These are phyloP conservation scores for Calameuta filiformis DNA, from an alignment of 2,888 invertebrate species.

Conservation along the genomic window DNA sequence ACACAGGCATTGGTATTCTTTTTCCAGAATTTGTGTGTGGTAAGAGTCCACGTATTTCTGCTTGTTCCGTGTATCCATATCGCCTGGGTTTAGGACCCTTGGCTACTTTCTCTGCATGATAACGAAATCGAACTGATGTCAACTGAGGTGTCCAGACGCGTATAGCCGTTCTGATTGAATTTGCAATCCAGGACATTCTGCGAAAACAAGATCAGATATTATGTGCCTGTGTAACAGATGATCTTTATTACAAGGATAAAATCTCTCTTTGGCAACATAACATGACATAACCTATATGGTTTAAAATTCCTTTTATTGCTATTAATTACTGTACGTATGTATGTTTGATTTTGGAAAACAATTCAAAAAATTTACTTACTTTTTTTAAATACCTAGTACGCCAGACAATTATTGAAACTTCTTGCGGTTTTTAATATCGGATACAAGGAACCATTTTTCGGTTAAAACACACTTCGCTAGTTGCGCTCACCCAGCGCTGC, in stretches of 20 bases:
- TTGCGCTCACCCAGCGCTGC: background rate
- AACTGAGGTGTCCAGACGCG: constrained; percentile 61
- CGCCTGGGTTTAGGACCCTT: constrained; percentile 75
- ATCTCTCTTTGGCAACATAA: background rate
- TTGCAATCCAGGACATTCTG: constrained; percentile 48
- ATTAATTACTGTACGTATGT: background rate
- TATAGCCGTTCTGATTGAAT: constrained; percentile 24
- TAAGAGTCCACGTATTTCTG: constrained; percentile 76
- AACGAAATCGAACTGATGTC: constrained; percentile 67
- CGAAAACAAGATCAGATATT: background rate
- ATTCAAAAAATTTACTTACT: background rate
- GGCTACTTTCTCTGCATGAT: constrained; percentile 70
- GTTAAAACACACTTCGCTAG: background rate
- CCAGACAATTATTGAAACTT: background rate
- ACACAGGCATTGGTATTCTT: constrained; percentile 74
- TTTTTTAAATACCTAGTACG: background rate
- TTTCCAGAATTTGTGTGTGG: constrained; percentile 73
- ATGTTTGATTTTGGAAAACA: background rate
- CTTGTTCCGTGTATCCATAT: constrained; percentile 78
- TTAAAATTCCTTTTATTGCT: background rate
- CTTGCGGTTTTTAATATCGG: background rate
- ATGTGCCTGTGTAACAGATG: background rate
- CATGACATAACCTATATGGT: background rate
- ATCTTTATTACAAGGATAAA: background rate
- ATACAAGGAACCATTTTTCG: background rate